Evolutionary conservation across 2,888 invertebrate species (phyloP), one percentile per base, ranked within the genome.

Genomic region (Scelioninae gen. 1): DNA sequence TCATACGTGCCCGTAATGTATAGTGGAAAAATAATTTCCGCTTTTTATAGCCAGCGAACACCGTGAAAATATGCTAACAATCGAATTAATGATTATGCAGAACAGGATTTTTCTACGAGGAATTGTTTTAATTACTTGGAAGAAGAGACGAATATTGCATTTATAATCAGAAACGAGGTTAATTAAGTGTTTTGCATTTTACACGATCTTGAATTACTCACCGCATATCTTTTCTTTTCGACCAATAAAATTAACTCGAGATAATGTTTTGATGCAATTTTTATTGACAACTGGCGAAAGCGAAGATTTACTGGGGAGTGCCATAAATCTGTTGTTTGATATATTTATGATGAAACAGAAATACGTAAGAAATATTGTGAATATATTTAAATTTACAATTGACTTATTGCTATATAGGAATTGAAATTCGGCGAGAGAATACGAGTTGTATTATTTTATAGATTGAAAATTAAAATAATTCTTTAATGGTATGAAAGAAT

Each of bases 1-100:
- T 68, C 66, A 34, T 53, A 56, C 45, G 49, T 40, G 32, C 65
- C 32, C 51, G 43, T 38, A 69, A 68, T n/a, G n/a, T n/a, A 77
- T 15, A 29, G 69, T 55, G 62, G 55, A 68, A 66, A 77, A 69
- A 75, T 38, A 40, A 13, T 29, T 10, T 47, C 55, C 16, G 15
- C 13, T 55, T 66, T 66, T 51, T 51, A 15, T 23, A 45, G 32
- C 15, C 13, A 0, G 11, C 40, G 45, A 8, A 6, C 40, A 23
- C 40, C 58, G 9, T 47, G 47, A 31, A 62, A 43, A 60, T 0
- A 23, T n/a, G 43, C 23, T 29, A 43, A 38, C 23, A n/a, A 40
- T 60, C 43, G 29, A 43, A 23, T 43, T 43, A 56, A 56, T 56
- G 10, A 56, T 15, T 38, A 47, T 15, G 29, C 29, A 10, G 11